phyloP scores from a whole-genome alignment of 2,888 invertebrate genomes.

The Oeneis ivallda region DNA sequence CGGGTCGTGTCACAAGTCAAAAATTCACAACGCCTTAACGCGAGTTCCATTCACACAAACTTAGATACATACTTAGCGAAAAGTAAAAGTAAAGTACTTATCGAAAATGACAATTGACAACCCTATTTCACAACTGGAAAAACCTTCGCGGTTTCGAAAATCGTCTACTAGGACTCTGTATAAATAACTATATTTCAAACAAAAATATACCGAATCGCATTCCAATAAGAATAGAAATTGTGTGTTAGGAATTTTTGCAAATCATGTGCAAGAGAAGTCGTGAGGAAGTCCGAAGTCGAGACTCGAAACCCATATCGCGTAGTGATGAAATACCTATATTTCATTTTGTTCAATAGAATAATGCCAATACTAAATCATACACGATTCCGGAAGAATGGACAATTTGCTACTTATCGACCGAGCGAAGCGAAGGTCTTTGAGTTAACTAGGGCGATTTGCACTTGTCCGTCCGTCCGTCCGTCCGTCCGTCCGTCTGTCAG shows the following conservation, averaged over 20 bases:
- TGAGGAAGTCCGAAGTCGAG: too few species aligned
- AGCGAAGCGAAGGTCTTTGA: too few species aligned
- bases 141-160: slow-evolving; percentile 21
- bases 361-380: neutral
- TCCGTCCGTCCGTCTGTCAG: too few species aligned
- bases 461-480: too few species aligned
- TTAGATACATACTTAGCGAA: too few species aligned
- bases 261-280: slow-evolving; percentile 33
- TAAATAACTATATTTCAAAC: neutral
- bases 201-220: neutral
- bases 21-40: too few species aligned
- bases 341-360: neutral
- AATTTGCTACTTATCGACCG: neutral
- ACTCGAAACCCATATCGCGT: slow-evolving; percentile 22
- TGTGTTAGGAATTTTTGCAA: slow-evolving; percentile 7
- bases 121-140: slow-evolving; percentile 21
- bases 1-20: too few species aligned
- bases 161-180: neutral
- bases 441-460: too few species aligned
- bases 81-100: too few species aligned
- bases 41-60: too few species aligned
- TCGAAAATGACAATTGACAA: neutral
- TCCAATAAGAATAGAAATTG: slow-evolving; percentile 9
- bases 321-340: neutral
- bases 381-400: neutral